These are phyloP conservation scores for Volucella bombylans DNA, from an alignment of 2,888 invertebrate species.

Conservation along the genomic window DNA sequence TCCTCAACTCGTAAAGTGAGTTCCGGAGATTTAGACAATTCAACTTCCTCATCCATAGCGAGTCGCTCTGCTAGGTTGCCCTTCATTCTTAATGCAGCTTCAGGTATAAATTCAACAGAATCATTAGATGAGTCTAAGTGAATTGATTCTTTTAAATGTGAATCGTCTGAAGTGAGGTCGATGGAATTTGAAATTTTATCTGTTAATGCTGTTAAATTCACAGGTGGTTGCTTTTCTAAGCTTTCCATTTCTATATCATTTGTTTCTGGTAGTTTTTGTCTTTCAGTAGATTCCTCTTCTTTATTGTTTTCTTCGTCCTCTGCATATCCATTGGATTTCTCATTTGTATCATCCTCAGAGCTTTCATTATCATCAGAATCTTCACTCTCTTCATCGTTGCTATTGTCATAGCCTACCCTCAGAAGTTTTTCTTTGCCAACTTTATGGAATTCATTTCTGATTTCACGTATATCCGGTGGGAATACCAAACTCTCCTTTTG, in stretches of 20 bases:
- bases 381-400: conserved; percentile 23
- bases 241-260: conserved; percentile 13
- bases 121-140: conserved; percentile 65
- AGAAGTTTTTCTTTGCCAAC: conserved; percentile 55
- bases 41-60: conserved; percentile 4
- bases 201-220: neutral
- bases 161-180: conserved; percentile 55
- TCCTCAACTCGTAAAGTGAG: conserved; percentile 62
- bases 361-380: conserved; percentile 19
- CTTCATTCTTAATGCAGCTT: neutral
- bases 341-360: neutral
- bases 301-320: neutral
- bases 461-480: conserved; percentile 75
- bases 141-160: conserved; percentile 30
- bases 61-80: neutral
- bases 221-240: neutral
- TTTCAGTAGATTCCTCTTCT: conserved; percentile 36
- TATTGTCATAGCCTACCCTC: neutral
- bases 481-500: conserved; percentile 78
- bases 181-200: conserved; percentile 22
- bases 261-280: neutral
- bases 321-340: neutral
- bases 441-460: conserved; percentile 75
- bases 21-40: conserved; percentile 55
- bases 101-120: conserved; percentile 54